These are phyloP conservation scores for Cavia porcellus DNA, from an alignment of 2,113 vertebrate genomes.

Conservation along the genomic window DNA sequence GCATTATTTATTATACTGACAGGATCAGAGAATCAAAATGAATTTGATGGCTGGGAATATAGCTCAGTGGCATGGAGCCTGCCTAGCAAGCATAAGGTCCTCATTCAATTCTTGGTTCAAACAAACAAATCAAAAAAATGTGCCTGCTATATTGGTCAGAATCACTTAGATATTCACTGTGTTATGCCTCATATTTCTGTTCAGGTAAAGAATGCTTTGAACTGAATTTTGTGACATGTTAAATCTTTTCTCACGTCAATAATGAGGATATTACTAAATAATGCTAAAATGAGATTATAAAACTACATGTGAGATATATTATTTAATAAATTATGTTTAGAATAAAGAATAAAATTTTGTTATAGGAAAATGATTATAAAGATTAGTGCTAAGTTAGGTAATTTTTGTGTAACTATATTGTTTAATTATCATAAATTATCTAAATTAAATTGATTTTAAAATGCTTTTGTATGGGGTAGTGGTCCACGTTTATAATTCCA, in stretches of 20 bases:
- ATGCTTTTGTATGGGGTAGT: not conserved
- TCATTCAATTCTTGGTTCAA: no score
- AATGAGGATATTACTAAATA: not conserved
- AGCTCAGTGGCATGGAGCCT: no score
- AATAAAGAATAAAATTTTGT: not conserved
- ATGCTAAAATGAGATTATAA: not conserved
- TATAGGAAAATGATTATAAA: not conserved
- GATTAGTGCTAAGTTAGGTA: not conserved
- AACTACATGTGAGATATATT: not conserved
- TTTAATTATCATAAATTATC: not conserved
- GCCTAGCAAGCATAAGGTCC: no score
- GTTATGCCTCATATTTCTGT: not conserved
- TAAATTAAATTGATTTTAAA: not conserved
- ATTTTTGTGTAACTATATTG: not conserved
- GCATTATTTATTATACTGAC: not conserved
- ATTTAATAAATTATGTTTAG: not conserved
- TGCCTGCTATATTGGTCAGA: no score
- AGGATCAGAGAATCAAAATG: not conserved
- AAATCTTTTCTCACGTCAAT: not conserved
- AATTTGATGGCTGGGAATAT: not conserved
- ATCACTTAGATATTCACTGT: not conserved
- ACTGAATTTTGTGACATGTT: not conserved
- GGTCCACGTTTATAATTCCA: not conserved
- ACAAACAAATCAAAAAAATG: no score
- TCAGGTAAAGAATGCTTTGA: not conserved